Conservation (phyloP, 2,113 vertebrate genomes). For the Microtus richardsoni region DNA sequence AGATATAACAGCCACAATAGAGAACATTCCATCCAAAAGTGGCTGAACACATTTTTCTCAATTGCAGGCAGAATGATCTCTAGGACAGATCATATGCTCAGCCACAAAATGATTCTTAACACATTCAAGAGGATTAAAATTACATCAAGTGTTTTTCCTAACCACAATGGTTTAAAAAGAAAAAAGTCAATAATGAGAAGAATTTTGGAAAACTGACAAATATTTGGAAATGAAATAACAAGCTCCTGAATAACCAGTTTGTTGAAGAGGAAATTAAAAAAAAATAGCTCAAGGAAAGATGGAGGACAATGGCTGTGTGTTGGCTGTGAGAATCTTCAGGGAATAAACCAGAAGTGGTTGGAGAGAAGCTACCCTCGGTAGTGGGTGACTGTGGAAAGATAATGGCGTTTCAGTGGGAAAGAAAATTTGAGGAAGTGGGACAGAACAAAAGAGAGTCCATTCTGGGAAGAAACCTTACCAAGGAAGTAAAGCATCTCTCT, state of each 20-base stretch:
- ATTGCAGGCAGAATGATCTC: background rate
- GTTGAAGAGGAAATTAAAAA: background rate
- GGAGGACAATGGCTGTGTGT: background rate
- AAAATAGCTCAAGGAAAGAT: background rate
- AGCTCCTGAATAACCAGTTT: background rate
- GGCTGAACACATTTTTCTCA: background rate
- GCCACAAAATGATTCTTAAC: background rate
- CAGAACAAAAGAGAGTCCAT: background rate
- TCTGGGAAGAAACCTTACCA: background rate
- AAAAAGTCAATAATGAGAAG: background rate
- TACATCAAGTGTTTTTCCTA: background rate
- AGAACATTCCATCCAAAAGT: background rate
- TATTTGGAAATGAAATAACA: background rate
- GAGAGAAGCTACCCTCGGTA: background rate
- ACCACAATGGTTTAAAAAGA: slow-evolving; percentile 26
- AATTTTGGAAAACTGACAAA: background rate
- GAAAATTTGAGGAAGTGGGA: background rate
- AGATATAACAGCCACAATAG: too few species aligned
- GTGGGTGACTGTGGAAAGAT: background rate
- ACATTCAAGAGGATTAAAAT: background rate
- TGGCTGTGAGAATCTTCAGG: background rate
- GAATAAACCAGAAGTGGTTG: background rate
- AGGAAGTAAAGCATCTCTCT: background rate
- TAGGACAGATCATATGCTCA: background rate
- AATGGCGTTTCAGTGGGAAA: background rate